Base-by-base conservation (phyloP, 2,888 invertebrate genomes). In the Lepidonotus clava region DNA sequence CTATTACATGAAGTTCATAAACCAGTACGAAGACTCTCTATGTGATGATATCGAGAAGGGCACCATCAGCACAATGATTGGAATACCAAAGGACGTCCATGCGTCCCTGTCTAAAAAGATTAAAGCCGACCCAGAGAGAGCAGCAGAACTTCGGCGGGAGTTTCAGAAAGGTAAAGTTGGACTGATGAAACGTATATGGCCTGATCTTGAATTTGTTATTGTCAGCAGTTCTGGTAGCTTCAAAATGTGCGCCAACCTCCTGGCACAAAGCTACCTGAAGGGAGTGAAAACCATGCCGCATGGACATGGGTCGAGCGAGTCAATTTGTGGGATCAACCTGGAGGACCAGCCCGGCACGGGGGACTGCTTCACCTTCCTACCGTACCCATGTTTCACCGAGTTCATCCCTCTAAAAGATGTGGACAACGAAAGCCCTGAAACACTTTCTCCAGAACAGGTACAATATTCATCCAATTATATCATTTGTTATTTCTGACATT, bases 171-270 rank as follows among this genome's bases (percentile, higher is more conserved):
- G 77, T n/a, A 38, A 34, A 6, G 38, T 38, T 4, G 38, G 77
- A 11, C n/a, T 77, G 5, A 38, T 41, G 41, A 34, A 34, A 77
- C 77, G 77, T n/a, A 14, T 77, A 18, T 77, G 77, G 77, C 36
- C 36, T 21, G 77, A 77, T 2, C n/a, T 77, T 14, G 24, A 41
- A n/a, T 77, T 77, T 41, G 21, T 77, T 6, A 77, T 34, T 28
- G 28, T 77, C n/a, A 77, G 40, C 36, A 6, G 24, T 41, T 40
- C 77, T 1, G 32, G n/a, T 11, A 41, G 40, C n/a, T 77, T 77
- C 77, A 41, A 38, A n/a, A 38, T 40, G 38, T 38, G 34, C 24
- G 77, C 77, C 6, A 21, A 77, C 38, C 14, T 77, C 8, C 36
- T 77, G 6, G 21, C 38, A 21, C 8, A 5, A 1, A 77, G n/a